Base-by-base conservation (phyloP, 2,888 invertebrate species). In the Drosophila eohydei region DNA sequence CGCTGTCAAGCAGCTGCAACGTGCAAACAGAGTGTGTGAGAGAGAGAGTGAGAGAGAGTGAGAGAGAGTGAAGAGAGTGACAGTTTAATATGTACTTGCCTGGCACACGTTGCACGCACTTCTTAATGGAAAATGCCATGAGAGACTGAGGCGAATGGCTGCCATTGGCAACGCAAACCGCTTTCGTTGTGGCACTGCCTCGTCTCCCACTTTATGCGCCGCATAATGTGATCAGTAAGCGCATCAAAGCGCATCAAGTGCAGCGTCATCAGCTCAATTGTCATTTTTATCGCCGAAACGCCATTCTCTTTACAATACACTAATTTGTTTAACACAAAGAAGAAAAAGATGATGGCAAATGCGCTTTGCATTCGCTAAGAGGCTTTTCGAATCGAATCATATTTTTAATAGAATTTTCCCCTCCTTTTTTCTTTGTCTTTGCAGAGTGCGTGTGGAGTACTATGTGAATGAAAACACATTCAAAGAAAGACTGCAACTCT, bases 401-500 rank as follows among this genome's bases (percentile, higher is more conserved):
- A 60, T 32, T 51, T 30, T 40, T 40, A 48, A 59, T 26, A 3
- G 0, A 4, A 52, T n/a, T 38, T 38, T 14, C 5, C 0, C 5
- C 0, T 3, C 12, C 5, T n/a, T n/a, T 38, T 68, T 77, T 62
- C 67, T 57, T 59, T 73, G 71, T 51, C 57, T 69, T 78, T 91
- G 96, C 96, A 99, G 99, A 95, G 99, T 99, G 90, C 97, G 98
- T 90, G 99, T 99, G 93, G 99, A 99, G 94, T 99, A 99, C 94
- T 99, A 99, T 94, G 98, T 98, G 92, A 98, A 99, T 94, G 99
- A 99, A 94, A 98, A 98, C 93, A 98, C 98, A 92, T 97, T 99
- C 94, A 99, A 99, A 95, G 98, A 99, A 95, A 95, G 98, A 94
- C 96, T 99, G 93, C 98, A 99, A 94, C 95, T 99, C 89, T 99